Evolutionary conservation across 1,140 invertebrate species (phyloP), one percentile per base, ranked within the genome.

Genomic region (Drosophila bifasciata): DNA sequence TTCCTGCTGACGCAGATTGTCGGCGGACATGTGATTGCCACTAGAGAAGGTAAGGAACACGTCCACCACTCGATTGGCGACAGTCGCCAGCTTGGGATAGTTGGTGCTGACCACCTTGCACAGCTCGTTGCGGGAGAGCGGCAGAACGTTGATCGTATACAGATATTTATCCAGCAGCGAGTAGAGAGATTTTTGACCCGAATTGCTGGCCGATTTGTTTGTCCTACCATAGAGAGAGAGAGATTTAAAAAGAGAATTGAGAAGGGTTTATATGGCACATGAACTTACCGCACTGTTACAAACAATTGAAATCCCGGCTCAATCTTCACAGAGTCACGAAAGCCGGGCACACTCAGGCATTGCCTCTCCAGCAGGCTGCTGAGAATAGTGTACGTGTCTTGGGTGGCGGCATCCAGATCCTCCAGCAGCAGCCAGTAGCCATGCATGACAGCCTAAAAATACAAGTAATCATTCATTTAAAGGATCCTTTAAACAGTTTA

Each of bases 351-450:
- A 53, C 95, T 95, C 0, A 99, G 92, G n/a, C 94, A 94, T 59
- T 95, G 94, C 55, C 95, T 95, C 92, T 99, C 97, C 19, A 99
- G 91, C 1, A 99, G 92, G 32, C 96, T 95, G 59, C 96, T 94
- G 5, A 99, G 88, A 23, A 98, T 94, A 2, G 97, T 96, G 0
- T 97, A 95, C 1, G 99, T 97, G 92, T 99, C 99, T 88, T 97
- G 94, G 6, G 96, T 96, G 9, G 98, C 98, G 76, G 95, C 95
- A 89, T 99, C 98, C 59, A 99, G 95, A 91, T 99, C 99, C 94
- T 99, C 99, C 40, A 99, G 91, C 0, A 99, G 92, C 44, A 99
- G 92, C 97, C 99, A 99, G 89, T 96, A 94, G 0, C 98, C 98
- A 84, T 96, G 93, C 66, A 94, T 93, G 5, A 99, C 96, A 59